These are phyloP conservation scores for Grantiella picta DNA, from an alignment of 2,113 vertebrate genomes.

Conservation along the genomic window DNA sequence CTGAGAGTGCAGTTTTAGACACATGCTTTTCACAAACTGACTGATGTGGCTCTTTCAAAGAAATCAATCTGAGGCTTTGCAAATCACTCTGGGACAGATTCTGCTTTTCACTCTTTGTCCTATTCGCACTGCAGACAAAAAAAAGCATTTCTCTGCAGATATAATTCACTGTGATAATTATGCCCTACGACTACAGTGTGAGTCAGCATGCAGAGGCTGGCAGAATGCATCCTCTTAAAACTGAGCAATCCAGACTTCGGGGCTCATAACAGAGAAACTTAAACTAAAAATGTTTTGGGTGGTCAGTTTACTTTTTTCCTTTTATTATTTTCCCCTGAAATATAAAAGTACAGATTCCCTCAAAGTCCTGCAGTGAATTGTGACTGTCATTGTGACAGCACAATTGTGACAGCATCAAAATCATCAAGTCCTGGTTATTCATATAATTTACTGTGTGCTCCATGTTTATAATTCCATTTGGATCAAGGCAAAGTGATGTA, in stretches of 20 bases:
- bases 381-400: constrained; percentile 57
- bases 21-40: constrained; percentile 10
- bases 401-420: constrained; percentile 9
- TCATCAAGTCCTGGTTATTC: too few species aligned
- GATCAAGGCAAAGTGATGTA: constrained; percentile 60
- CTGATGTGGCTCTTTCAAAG: background rate
- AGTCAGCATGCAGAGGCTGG: background rate
- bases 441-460: constrained; percentile 22
- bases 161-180: constrained; percentile 22
- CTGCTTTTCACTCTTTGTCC: background rate
- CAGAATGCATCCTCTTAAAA: background rate
- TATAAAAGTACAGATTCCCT: background rate
- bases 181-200: background rate
- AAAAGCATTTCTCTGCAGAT: background rate
- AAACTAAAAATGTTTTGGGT: background rate
- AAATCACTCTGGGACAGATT: constrained; percentile 29
- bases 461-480: constrained; percentile 58
- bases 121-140: background rate
- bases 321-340: constrained; percentile 47
- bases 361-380: background rate
- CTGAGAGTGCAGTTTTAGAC: constrained; percentile 32
- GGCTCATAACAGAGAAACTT: background rate
- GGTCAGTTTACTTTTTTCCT: background rate
- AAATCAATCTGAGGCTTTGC: constrained; percentile 6
- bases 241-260: background rate